Evolutionary conservation across 2,113 vertebrate genomes (phyloP), one percentile per base, ranked within the genome.

Genomic region (mouse (Mus musculus)): DNA sequence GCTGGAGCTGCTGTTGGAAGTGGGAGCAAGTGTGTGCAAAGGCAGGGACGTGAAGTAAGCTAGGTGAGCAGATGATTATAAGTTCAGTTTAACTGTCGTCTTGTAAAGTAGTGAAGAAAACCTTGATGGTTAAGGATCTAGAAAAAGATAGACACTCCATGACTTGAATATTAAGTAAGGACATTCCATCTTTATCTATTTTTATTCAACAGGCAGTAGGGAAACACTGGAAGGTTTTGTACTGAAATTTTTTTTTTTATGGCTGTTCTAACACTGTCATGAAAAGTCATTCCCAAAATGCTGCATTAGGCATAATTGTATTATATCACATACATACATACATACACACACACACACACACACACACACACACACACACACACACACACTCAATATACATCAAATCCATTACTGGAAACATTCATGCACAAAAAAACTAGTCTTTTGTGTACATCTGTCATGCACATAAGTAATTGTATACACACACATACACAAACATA

Each of bases 271-370:
- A 78, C 72, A 54, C 46, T 28, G 10, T 36, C 39, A 17, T 33
- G 42, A 52, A 94, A 93, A 94, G 75, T 28, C 63, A n/a, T 39
- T 84, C 33, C 30, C 69, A 61, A 61, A 94, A 52, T 61, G 54
- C 73, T 87, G 7, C 4, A 30, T 36, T 20, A 72, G 69, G 33
- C n/a, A 65, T 26, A 30, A 36, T 91, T 77, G 3, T 17, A 59
- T 20, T 17, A 59, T 59, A 59, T 19, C 54, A 49, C 22, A 73
- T 65, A 20, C 61, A 84, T 1, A 36, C 54, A n/a, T 46, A 56
- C 17, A 73, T 65, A 20, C 61, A 84, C 1, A n/a, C n/a, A n/a
- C n/a, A n/a, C n/a, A n/a, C n/a, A n/a, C n/a, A n/a, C n/a, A n/a
- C n/a, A n/a, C n/a, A 36, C 54, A n/a, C 67, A 36, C 67, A 65